Conservation (phyloP, 1,140 invertebrate species). For the Bombus cullumanus region DNA sequence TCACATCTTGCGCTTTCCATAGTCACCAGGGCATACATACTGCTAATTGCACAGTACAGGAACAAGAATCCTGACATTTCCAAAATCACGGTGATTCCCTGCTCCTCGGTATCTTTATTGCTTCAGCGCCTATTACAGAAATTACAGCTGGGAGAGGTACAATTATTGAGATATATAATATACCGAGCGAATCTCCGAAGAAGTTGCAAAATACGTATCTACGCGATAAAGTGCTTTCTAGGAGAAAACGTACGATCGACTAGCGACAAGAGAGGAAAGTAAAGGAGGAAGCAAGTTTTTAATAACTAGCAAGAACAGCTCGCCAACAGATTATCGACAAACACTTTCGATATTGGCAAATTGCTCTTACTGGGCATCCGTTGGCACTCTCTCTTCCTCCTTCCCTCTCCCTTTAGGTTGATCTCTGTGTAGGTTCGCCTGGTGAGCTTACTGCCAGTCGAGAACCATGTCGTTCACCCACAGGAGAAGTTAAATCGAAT, state of each 20-base stretch:
- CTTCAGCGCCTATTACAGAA: neutral
- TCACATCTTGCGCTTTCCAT: neutral
- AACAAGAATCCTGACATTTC: neutral
- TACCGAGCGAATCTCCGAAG: neutral
- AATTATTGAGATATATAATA: neutral
- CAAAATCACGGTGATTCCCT: slow-evolving; percentile 16
- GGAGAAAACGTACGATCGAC: neutral
- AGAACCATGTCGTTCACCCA: slow-evolving; percentile 61
- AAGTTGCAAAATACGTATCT: neutral
- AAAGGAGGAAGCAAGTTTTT: slow-evolving; percentile 43
- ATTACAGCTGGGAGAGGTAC: neutral
- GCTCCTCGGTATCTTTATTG: neutral
- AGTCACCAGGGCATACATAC: neutral
- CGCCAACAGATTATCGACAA: slow-evolving; percentile 67
- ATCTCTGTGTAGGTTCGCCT: neutral
- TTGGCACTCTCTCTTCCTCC: slow-evolving; percentile 28
- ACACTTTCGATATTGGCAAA: slow-evolving; percentile 77
- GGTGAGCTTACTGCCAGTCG: slow-evolving; percentile 48
- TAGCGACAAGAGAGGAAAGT: slow-evolving; percentile 11
- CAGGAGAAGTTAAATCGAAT: slow-evolving; percentile 78
- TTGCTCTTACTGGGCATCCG: slow-evolving; percentile 67
- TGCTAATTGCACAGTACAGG: slow-evolving; percentile 10
- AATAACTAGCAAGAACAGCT: slow-evolving; percentile 56
- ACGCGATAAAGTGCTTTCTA: neutral
- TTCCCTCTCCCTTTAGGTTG: slow-evolving; percentile 42